Base-by-base conservation (phyloP, 1,140 invertebrate genomes). In the Musca domestica region DNA sequence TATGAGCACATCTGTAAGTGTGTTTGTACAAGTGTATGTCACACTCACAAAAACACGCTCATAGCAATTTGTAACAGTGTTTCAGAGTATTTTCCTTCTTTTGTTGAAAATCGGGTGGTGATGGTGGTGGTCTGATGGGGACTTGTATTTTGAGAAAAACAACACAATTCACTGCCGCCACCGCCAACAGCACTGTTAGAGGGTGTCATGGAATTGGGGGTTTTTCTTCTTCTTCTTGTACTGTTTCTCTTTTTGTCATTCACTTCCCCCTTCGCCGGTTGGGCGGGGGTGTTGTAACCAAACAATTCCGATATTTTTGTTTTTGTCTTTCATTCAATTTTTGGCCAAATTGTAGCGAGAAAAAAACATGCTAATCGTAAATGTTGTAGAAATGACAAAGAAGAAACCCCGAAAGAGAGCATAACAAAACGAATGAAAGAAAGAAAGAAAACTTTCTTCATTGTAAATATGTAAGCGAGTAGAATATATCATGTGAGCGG, bases 371-470 rank as follows among this genome's bases (percentile, higher is more conserved):
- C 30, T 61, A 41, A 22, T 54, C 20, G 34, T 61, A 27, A 41
- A 34, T 34, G 56, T n/a, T 30, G n/a, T 58, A 58, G 54, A 58
- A 30, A 41, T 41, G 34, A 41, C 34, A 41, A 41, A 30, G 27
- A 9, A 30, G 27, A 41, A 41, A 41, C 34, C 34, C n/a, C n/a
- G n/a, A 41, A 41, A 41, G 34, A 41, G 34, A 41, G 10, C 34
- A 41, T 12, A 41, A 41, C 34, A 41, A 12, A 41, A 41, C 2
- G 34, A 5, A n/a, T 20, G 2, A n/a, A 58, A 25, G 23, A 14
- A 23, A 22, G 34, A 19, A 61, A 61, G 56, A 61, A 61, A 61
- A 41, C n/a, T 61, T 61, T 61, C 27, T 61, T 61, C 17, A n/a
- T 58, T 41, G 34, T 41, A 41, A 41, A 41, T 30, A 30, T 4